A percentile compares a stretch with the other conserved stretches of the same genome.
phyloP scores from a whole-genome alignment of 2,888 invertebrate species.

The Linnaemya vulpina region DNA sequence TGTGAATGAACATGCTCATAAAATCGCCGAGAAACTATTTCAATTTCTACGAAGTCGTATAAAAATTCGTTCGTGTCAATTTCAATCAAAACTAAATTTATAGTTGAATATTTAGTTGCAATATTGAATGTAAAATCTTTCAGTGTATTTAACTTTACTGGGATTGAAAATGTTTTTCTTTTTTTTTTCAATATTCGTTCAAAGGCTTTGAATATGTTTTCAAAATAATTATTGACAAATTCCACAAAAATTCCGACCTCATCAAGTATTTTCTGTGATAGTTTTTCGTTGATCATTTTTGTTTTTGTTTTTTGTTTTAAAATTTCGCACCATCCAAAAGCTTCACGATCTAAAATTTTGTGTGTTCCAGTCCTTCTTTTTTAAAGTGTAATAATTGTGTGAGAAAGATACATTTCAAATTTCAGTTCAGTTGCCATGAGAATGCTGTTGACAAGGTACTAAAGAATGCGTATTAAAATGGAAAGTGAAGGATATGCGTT shows the following conservation, averaged over 20 bases:
- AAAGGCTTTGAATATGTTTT: slow-evolving; percentile 16
- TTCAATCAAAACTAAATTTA: not conserved
- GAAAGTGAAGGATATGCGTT: not conserved
- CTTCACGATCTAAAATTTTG: slow-evolving; percentile 31
- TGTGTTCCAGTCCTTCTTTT: not conserved
- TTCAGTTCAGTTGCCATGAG: slow-evolving; percentile 18
- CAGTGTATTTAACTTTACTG: slow-evolving; percentile 1
- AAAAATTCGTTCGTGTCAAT: not conserved
- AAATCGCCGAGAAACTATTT: not conserved
- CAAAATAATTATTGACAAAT: slow-evolving; percentile 29
- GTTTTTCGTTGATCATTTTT: not conserved
- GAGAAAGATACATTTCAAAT: slow-evolving; percentile 3
- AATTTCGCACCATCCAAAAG: slow-evolving; percentile 34
- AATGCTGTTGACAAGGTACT: slow-evolving; percentile 45
- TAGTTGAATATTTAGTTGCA: not conserved
- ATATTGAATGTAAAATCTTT: not conserved
- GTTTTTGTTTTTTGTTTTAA: slow-evolving; percentile 21
- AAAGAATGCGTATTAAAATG: not conserved
- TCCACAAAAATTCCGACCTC: slow-evolving; percentile 19
- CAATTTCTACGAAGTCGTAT: no score
- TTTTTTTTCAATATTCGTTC: not conserved
- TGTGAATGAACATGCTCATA: no score
- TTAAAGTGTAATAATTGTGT: slow-evolving; percentile 5
- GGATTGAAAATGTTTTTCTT: not conserved
- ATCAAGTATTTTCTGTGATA: slow-evolving; percentile 9